Conservation (phyloP, 2,888 invertebrate genomes). For the Yponomeuta evonymella region DNA sequence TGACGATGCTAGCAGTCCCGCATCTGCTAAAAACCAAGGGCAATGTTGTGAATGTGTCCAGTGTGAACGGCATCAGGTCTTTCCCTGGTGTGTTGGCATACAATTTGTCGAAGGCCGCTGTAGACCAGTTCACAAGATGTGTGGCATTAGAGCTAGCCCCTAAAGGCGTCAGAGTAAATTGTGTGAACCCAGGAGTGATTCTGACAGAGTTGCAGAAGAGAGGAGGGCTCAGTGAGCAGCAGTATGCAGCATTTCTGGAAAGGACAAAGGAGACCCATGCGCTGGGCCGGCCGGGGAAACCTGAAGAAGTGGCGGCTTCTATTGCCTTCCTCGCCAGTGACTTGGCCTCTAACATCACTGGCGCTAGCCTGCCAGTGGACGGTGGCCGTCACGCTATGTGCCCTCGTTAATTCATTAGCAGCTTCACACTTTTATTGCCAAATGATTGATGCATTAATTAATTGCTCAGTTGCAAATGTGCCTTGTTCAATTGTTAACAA, state of each 20-base stretch:
- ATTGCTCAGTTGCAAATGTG: background rate
- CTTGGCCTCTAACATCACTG: conserved; percentile 92
- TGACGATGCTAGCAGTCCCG: conserved; percentile 92
- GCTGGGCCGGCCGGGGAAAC: conserved; percentile 88
- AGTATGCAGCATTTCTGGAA: conserved; percentile 90
- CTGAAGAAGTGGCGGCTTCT: conserved; percentile 90
- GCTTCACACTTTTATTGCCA: background rate
- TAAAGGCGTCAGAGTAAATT: conserved; percentile 91
- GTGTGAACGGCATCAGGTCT: conserved; percentile 92
- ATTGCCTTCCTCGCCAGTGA: conserved; percentile 95
- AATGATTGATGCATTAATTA: conserved; percentile 16
- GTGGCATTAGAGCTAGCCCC: conserved; percentile 90
- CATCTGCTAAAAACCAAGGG: conserved; percentile 89
- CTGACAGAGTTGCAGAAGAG: conserved; percentile 91
- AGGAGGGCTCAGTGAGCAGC: conserved; percentile 88
- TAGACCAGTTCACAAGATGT: conserved; percentile 97
- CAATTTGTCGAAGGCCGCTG: conserved; percentile 93
- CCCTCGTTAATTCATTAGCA: conserved; percentile 80
- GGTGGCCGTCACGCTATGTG: conserved; percentile 97
- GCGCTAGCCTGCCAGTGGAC: conserved; percentile 91
- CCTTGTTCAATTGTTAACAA: background rate
- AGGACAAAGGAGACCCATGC: conserved; percentile 93
- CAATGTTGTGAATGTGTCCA: conserved; percentile 96
- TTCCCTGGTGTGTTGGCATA: conserved; percentile 95
- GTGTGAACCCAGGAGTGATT: conserved; percentile 95